phyloP scores from a whole-genome alignment of 1,140 invertebrate species.

The Plodia interpunctella region DNA sequence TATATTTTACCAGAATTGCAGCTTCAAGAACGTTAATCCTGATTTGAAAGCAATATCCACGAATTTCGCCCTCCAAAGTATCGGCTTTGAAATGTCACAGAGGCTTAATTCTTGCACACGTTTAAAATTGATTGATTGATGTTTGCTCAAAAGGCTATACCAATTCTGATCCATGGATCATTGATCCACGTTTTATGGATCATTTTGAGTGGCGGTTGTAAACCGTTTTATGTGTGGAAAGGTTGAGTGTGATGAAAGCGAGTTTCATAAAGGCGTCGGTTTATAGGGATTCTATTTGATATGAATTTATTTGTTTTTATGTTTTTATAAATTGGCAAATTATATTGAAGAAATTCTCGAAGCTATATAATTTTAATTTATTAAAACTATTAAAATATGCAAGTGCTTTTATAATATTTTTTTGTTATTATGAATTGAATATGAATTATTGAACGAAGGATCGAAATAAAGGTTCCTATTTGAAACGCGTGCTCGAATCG shows the following conservation, averaged over 20 bases:
- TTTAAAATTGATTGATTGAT: slow-evolving; percentile 21
- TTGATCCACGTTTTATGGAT: slow-evolving; percentile 12
- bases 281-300: neutral
- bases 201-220: slow-evolving; percentile 9
- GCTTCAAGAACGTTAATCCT: neutral
- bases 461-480: too few relatives aligned
- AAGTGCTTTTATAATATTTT: too few relatives aligned
- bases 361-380: too few relatives aligned
- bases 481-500: too few relatives aligned
- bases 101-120: slow-evolving; percentile 17
- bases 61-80: neutral
- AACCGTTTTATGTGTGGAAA: slow-evolving; percentile 4
- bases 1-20: too few relatives aligned
- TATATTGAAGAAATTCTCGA: too few relatives aligned
- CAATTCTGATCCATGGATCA: slow-evolving; percentile 11
- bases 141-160: slow-evolving; percentile 13
- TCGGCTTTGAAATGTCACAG: slow-evolving; percentile 16
- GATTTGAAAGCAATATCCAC: neutral
- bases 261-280: neutral
- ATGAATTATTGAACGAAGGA: too few relatives aligned
- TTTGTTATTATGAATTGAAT: too few relatives aligned
- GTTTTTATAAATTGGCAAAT: slow-evolving; percentile 9
- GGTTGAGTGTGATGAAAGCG: slow-evolving; percentile 3
- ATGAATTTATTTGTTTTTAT: slow-evolving; percentile 1
- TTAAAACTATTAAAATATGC: too few relatives aligned